These are phyloP conservation scores for Drosophila ustulata DNA, from an alignment of 2,888 invertebrate species.

Conservation along the genomic window DNA sequence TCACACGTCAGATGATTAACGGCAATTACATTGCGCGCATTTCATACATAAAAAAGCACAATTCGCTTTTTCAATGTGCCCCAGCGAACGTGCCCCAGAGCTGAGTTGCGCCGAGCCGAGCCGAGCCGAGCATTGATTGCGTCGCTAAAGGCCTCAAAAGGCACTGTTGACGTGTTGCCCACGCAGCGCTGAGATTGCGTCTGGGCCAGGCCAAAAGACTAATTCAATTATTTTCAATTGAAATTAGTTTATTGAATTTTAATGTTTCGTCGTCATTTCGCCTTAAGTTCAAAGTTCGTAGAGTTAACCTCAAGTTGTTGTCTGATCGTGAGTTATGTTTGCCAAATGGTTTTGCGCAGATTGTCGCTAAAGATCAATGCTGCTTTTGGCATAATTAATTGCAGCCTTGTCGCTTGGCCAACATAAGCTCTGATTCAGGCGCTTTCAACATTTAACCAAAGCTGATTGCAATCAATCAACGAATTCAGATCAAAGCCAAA, in stretches of 20 bases:
- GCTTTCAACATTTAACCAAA: conserved; percentile 3
- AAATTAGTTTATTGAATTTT: not conserved
- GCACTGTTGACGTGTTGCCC: conserved; percentile 22
- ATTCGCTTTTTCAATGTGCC: conserved; percentile 2
- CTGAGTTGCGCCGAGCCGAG: not conserved
- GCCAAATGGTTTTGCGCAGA: conserved; percentile 2
- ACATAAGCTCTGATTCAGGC: conserved; percentile 6
- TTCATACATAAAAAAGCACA: conserved; percentile 1
- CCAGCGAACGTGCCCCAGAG: conserved; percentile 34
- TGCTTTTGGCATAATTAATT: conserved; percentile 5
- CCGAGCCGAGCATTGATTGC: conserved; percentile 29
- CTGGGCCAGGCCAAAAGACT: not conserved
- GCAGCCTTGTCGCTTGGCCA: conserved; percentile 6
- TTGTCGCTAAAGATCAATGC: conserved; percentile 25
- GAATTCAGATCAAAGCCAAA: conserved; percentile 8
- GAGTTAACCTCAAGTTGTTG: not conserved
- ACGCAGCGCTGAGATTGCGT: not conserved
- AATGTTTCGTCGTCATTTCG: not conserved
- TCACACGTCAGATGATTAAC: conserved; percentile 57
- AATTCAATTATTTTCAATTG: not conserved
- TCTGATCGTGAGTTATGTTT: not conserved
- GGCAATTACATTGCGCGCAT: conserved; percentile 37
- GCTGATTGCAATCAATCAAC: conserved; percentile 15
- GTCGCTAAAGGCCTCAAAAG: not conserved
- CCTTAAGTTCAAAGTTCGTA: not conserved